These are phyloP conservation scores for Hedychridium roseum DNA, from an alignment of 2,888 invertebrate species.

Conservation along the genomic window DNA sequence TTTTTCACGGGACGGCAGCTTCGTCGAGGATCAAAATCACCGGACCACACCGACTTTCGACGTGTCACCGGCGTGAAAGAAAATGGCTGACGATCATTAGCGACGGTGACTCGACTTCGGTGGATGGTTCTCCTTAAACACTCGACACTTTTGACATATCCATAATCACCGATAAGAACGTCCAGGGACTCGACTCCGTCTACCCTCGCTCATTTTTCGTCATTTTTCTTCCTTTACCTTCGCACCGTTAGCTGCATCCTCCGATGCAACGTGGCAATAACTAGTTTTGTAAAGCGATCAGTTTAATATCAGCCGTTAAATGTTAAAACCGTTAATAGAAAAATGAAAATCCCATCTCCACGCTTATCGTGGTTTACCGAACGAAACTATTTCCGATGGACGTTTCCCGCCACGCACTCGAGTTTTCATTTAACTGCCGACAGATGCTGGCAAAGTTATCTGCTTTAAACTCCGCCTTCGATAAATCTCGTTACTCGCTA, in stretches of 20 bases:
- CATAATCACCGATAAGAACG: constrained; percentile 48
- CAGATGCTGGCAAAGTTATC: constrained; percentile 32
- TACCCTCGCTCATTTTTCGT: constrained; percentile 9
- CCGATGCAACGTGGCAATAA: constrained; percentile 18
- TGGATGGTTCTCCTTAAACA: constrained; percentile 47
- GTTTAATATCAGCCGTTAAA: no score
- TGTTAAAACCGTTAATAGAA: no score
- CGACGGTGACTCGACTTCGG: constrained; percentile 49
- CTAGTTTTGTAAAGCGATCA: no score
- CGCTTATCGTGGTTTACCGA: constrained; percentile 17
- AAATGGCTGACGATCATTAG: constrained; percentile 49
- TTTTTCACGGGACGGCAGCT: no score
- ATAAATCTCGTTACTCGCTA: constrained; percentile 36
- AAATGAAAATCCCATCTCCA: no score
- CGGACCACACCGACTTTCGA: constrained; percentile 41
- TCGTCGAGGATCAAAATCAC: no score
- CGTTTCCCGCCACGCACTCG: constrained; percentile 18
- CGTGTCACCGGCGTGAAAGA: constrained; percentile 43
- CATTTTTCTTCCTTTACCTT: constrained; percentile 17
- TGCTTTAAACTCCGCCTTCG: constrained; percentile 25
- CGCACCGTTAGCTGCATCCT: constrained; percentile 24
- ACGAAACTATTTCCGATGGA: constrained; percentile 32
- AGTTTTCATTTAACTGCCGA: constrained; percentile 29
- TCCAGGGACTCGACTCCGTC: constrained; percentile 15
- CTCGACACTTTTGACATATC: constrained; percentile 44